Conservation (phyloP, 2,797 vertebrate species). For the Antennarius maculatus region DNA sequence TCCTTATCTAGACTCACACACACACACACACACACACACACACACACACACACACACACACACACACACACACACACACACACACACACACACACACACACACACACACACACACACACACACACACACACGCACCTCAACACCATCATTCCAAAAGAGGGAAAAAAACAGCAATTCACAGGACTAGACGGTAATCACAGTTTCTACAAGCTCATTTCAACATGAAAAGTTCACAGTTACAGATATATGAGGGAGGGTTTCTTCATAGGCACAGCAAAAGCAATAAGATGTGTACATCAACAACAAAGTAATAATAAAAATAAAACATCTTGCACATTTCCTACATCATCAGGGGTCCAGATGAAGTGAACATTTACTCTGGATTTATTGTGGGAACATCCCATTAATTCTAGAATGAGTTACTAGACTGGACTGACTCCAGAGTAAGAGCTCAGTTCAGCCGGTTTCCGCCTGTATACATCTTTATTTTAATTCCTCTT, state of each 20-base stretch:
- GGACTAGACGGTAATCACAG: slow-evolving; percentile 75
- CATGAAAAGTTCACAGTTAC: slow-evolving; percentile 73
- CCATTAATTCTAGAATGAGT: slow-evolving; percentile 8
- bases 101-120: slow-evolving; percentile 16
- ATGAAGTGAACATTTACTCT: slow-evolving; percentile 65
- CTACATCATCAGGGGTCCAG: slow-evolving; percentile 39
- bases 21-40: slow-evolving; percentile 16
- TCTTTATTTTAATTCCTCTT: slow-evolving; percentile 55
- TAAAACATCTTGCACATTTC: slow-evolving; percentile 62
- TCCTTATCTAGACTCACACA: slow-evolving; percentile 53
- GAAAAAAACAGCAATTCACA: slow-evolving; percentile 70
- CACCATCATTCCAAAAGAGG: slow-evolving; percentile 47
- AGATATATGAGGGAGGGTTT: slow-evolving; percentile 60
- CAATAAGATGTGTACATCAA: slow-evolving; percentile 63
- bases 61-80: slow-evolving; percentile 13
- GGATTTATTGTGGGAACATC: slow-evolving; percentile 29
- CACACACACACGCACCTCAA: slow-evolving; percentile 13
- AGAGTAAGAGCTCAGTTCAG: slow-evolving; percentile 62
- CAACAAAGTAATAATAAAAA: slow-evolving; percentile 56
- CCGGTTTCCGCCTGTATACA: slow-evolving; percentile 46
- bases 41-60: slow-evolving; percentile 17
- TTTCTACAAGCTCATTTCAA: slow-evolving; percentile 70
- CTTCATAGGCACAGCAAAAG: slow-evolving; percentile 77
- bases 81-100: slow-evolving; percentile 9
- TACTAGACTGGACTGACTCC: not conserved